phyloP scores from a whole-genome alignment of 2,888 invertebrate species.

The Rosalia funebris region DNA sequence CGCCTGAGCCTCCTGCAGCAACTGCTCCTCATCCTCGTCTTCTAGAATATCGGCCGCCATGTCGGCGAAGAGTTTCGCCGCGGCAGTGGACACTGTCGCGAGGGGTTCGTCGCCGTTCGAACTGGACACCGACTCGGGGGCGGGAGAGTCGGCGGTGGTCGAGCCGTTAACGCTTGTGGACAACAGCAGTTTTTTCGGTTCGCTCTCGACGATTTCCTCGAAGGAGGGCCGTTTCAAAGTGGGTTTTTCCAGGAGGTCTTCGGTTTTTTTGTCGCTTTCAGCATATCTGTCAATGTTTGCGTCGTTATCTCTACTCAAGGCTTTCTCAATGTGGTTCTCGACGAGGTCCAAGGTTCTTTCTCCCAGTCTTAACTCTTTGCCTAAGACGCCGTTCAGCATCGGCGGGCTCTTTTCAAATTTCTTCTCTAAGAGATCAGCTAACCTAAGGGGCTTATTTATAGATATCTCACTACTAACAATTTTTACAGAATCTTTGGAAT shows the following conservation, averaged over 20 bases:
- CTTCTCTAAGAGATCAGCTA: slow-evolving; percentile 85
- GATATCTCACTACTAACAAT: slow-evolving; percentile 51
- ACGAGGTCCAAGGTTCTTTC: slow-evolving; percentile 69
- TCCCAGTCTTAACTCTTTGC: slow-evolving; percentile 69
- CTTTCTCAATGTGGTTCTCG: slow-evolving; percentile 70
- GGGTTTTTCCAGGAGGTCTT: slow-evolving; percentile 29
- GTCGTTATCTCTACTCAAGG: slow-evolving; percentile 57
- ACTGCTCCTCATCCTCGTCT: slow-evolving; percentile 76
- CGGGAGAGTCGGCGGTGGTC: slow-evolving; percentile 62
- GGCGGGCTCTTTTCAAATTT: slow-evolving; percentile 73
- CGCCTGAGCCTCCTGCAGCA: slow-evolving; percentile 56
- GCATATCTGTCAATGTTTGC: slow-evolving; percentile 41
- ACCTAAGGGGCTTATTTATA: slow-evolving; percentile 75
- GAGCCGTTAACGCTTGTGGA: slow-evolving; percentile 53
- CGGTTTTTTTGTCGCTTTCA: slow-evolving; percentile 21
- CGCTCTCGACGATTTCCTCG: slow-evolving; percentile 63
- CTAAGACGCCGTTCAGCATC: slow-evolving; percentile 67
- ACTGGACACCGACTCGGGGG: slow-evolving; percentile 64
- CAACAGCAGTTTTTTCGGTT: slow-evolving; percentile 63
- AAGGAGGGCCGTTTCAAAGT: slow-evolving; percentile 25
- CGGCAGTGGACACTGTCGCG: slow-evolving; percentile 80
- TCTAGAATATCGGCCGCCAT: slow-evolving; percentile 85
- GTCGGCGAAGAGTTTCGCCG: slow-evolving; percentile 86
- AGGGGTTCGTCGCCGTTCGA: slow-evolving; percentile 66
- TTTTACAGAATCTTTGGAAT: slow-evolving; percentile 64